A percentile compares a stretch with the other conserved stretches of the same genome.
phyloP scores from a whole-genome alignment of 2,113 vertebrate species.

The Xenopus laevis region DNA sequence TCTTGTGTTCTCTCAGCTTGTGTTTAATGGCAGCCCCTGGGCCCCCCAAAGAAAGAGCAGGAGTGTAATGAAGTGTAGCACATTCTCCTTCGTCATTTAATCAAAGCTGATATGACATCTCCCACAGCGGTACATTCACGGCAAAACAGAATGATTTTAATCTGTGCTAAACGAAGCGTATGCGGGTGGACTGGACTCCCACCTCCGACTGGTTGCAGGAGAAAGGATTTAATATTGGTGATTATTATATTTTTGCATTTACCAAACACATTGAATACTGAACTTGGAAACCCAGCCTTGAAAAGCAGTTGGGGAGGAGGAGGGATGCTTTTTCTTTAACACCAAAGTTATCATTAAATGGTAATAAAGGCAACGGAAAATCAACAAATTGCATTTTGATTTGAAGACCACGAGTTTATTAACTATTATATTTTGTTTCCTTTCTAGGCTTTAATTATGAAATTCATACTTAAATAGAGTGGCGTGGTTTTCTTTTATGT shows the following conservation, averaged over 20 bases:
- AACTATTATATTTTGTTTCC: too few relatives aligned
- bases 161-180: constrained; percentile 45
- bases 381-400: too few relatives aligned
- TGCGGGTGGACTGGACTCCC: constrained; percentile 26
- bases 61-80: constrained; percentile 49
- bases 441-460: too few relatives aligned
- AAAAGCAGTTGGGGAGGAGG: neutral
- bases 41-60: constrained; percentile 3
- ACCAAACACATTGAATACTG: constrained; percentile 3
- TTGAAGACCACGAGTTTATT: too few relatives aligned
- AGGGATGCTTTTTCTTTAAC: neutral
- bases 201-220: constrained; percentile 14
- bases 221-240: constrained; percentile 31
- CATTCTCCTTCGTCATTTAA: constrained; percentile 53
- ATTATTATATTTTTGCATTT: constrained; percentile 31
- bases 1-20: too few relatives aligned
- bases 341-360: neutral
- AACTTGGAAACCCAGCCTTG: constrained; percentile 4
- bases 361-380: too few relatives aligned
- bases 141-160: constrained; percentile 49
- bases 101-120: constrained; percentile 52
- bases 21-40: too few relatives aligned
- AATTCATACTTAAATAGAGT: too few relatives aligned
- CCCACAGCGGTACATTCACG: constrained; percentile 48
- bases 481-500: too few relatives aligned